These are phyloP conservation scores for Zaprionus lachaisei DNA, from an alignment of 1,140 invertebrate species.

Conservation along the genomic window DNA sequence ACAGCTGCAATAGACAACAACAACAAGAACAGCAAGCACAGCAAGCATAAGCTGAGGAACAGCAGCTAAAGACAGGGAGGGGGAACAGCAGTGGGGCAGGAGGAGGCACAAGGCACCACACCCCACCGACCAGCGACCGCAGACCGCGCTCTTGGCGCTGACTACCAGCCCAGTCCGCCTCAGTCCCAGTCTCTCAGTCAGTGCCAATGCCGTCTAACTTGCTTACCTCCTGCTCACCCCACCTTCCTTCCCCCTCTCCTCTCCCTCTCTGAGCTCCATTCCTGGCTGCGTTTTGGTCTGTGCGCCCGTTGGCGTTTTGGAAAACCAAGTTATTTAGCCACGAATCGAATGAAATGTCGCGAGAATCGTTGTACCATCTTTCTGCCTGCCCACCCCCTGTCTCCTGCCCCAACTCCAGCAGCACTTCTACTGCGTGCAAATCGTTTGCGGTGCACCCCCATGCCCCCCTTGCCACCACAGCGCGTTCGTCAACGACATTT, in stretches of 20 bases:
- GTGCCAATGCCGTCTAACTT: not conserved
- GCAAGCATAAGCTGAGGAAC: not conserved
- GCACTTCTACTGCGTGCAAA: constrained; percentile 34
- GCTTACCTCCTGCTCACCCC: too few relatives aligned
- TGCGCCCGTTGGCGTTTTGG: constrained; percentile 51
- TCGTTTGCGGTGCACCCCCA: constrained; percentile 31
- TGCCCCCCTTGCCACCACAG: not conserved
- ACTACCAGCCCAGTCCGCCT: not conserved
- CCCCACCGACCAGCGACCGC: constrained; percentile 60
- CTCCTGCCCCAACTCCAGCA: not conserved
- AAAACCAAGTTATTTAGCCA: constrained; percentile 75
- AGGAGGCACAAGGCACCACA: constrained; percentile 20
- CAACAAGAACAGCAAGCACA: constrained; percentile 16
- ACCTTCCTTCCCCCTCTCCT: not conserved
- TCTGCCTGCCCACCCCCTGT: not conserved
- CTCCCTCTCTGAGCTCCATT: not conserved
- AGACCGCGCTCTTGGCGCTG: constrained; percentile 28
- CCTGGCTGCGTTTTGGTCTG: not conserved
- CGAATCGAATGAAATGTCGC: constrained; percentile 79
- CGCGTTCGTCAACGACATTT: constrained; percentile 67
- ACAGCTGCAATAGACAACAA: constrained; percentile 78
- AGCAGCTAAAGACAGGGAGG: not conserved
- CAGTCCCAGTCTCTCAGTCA: not conserved
- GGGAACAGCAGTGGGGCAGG: not conserved
- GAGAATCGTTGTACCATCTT: constrained; percentile 37